These are phyloP conservation scores for Sebastes trivittatus DNA, from an alignment of 2,797 vertebrate species.

Conservation along the genomic window DNA sequence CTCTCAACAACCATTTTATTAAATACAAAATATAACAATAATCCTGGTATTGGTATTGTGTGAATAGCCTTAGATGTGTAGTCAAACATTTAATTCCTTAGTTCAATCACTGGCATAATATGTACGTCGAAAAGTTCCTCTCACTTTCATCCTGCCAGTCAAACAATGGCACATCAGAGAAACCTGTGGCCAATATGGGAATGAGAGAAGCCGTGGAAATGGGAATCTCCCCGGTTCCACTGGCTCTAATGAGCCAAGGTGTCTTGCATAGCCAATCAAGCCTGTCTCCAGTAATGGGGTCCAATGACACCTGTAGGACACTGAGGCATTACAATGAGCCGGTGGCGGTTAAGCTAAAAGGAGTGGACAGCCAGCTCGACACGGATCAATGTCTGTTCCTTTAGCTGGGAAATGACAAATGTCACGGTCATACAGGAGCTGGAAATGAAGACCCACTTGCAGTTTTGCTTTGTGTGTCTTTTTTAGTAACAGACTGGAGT, in stretches of 20 bases:
- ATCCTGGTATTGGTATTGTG: neutral
- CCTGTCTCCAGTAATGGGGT: constrained; percentile 34
- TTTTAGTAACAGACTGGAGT: neutral
- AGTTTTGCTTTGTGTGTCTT: neutral
- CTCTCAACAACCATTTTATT: neutral
- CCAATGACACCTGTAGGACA: constrained; percentile 68
- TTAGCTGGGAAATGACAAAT: constrained; percentile 33
- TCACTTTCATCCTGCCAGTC: constrained; percentile 26
- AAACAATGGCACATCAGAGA: constrained; percentile 13
- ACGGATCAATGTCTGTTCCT: constrained; percentile 46
- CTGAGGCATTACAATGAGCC: constrained; percentile 17
- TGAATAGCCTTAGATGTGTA: neutral
- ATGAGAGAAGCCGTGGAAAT: constrained; percentile 43
- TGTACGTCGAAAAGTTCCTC: neutral
- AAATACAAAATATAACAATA: neutral
- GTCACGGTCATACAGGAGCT: constrained; percentile 3
- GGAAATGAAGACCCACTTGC: constrained; percentile 16
- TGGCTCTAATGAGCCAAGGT: constrained; percentile 45
- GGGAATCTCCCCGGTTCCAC: constrained; percentile 38
- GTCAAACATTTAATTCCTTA: neutral
- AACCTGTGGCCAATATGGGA: constrained; percentile 24
- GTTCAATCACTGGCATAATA: neutral
- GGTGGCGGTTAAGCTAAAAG: constrained; percentile 27
- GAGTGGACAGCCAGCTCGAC: constrained; percentile 38
- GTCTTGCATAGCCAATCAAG: constrained; percentile 56